phyloP scores from a whole-genome alignment of 2,797 vertebrate genomes.

The Enoplosus armatus region DNA sequence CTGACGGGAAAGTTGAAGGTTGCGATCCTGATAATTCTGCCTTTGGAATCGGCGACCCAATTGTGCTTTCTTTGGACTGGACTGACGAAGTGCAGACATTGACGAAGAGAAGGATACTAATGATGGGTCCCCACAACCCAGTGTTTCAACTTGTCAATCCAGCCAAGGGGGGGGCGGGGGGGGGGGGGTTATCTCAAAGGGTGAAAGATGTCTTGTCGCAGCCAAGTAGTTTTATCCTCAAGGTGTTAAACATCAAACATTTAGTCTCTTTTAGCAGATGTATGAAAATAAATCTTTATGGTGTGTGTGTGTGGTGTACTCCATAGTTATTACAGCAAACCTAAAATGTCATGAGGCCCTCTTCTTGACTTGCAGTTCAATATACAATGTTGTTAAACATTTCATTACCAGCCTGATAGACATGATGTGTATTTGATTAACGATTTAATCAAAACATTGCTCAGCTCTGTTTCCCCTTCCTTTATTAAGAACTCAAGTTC shows the following conservation, averaged over 20 bases:
- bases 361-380: neutral
- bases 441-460: conserved; percentile 15
- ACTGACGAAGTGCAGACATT: conserved; percentile 12
- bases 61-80: conserved; percentile 3
- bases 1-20: conserved; percentile 47
- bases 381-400: conserved; percentile 1
- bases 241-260: neutral
- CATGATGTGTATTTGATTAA: conserved; percentile 27
- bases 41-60: neutral
- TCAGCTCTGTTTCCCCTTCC: conserved; percentile 1
- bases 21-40: conserved; percentile 37
- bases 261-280: neutral
- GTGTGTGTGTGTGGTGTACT: neutral
- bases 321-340: conserved; percentile 1
- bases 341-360: neutral
- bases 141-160: conserved; percentile 22
- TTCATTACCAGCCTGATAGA: conserved; percentile 10
- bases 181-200: neutral
- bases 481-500: conserved; percentile 15
- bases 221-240: neutral
- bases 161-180: neutral
- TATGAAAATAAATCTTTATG: neutral
- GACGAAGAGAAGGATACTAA: conserved; percentile 6
- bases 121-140: conserved; percentile 17
- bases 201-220: conserved; percentile 3